Evolutionary conservation across 2,888 invertebrate genomes (phyloP).

Genomic region (Eupithecia inturbata): DNA sequence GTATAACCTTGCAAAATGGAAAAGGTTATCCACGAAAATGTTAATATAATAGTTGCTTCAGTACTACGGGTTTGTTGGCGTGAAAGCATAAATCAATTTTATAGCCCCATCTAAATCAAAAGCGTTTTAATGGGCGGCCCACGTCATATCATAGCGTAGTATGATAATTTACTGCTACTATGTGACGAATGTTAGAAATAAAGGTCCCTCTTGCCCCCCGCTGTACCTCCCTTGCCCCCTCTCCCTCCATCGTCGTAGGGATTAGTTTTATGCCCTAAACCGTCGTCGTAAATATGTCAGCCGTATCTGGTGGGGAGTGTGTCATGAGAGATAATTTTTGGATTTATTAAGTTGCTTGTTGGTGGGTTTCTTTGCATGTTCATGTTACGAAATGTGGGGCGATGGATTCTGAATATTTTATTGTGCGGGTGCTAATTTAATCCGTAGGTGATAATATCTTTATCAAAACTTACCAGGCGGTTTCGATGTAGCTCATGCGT

Average conservation of each 20-base stretch:
- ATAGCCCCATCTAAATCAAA: constrained; percentile 85
- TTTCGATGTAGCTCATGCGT: background rate
- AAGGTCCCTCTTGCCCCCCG: constrained; percentile 71
- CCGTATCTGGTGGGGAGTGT: constrained; percentile 74
- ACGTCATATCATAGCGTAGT: constrained; percentile 85
- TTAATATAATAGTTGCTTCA: constrained; percentile 85
- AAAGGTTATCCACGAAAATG: constrained; percentile 84
- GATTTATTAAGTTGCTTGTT: constrained; percentile 66
- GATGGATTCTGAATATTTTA: constrained; percentile 7
- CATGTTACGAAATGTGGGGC: constrained; percentile 18
- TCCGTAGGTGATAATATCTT: background rate
- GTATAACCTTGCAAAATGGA: constrained; percentile 70
- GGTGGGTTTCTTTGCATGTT: constrained; percentile 40
- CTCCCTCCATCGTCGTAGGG: constrained; percentile 63
- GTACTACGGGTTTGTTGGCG: constrained; percentile 84
- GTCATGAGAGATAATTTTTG: constrained; percentile 79
- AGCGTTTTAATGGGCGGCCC: constrained; percentile 85
- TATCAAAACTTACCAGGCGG: background rate
- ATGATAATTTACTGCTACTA: constrained; percentile 85
- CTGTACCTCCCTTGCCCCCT: constrained; percentile 46
- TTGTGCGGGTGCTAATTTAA: background rate
- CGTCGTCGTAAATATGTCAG: constrained; percentile 82
- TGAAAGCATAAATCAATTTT: constrained; percentile 85
- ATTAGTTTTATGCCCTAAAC: constrained; percentile 82
- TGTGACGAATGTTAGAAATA: constrained; percentile 85